Evolutionary conservation across 2,888 invertebrate species (phyloP).

Genomic region (Drosophila antonietae): DNA sequence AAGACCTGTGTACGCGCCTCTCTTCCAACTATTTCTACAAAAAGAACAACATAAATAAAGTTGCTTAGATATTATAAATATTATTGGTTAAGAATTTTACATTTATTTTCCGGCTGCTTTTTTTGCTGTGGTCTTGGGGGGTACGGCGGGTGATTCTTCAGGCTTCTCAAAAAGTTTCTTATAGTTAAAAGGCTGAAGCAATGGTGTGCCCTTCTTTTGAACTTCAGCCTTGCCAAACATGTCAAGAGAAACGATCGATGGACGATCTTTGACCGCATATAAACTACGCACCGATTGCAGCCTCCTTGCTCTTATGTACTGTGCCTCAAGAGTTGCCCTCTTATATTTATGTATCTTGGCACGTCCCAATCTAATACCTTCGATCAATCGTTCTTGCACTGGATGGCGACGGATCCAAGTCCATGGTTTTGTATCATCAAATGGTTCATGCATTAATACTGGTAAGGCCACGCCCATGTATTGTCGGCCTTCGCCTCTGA

Average conservation of each 20-base stretch:
- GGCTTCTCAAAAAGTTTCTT: background rate
- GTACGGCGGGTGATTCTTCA: too few relatives aligned
- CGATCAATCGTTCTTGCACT: constrained; percentile 8
- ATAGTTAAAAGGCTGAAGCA: constrained; percentile 18
- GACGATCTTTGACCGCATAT: background rate
- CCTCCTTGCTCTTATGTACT: background rate
- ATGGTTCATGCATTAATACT: constrained; percentile 40
- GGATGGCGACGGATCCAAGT: constrained; percentile 51
- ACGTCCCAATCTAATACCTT: constrained; percentile 11
- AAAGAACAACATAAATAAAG: background rate
- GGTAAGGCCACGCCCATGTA: constrained; percentile 29
- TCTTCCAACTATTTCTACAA: background rate
- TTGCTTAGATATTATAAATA: background rate
- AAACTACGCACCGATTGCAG: constrained; percentile 1
- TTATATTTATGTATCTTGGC: constrained; percentile 24
- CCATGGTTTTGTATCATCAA: constrained; percentile 45
- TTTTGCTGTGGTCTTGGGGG: background rate
- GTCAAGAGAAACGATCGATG: background rate
- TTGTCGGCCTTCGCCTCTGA: background rate
- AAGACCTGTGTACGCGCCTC: background rate
- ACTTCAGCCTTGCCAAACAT: constrained; percentile 21
- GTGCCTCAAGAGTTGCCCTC: background rate
- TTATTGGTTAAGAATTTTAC: background rate
- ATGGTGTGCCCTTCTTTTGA: background rate
- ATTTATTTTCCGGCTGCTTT: background rate